Conservation (phyloP, 2,888 invertebrate genomes). For the Didymodactylos carnosus region DNA sequence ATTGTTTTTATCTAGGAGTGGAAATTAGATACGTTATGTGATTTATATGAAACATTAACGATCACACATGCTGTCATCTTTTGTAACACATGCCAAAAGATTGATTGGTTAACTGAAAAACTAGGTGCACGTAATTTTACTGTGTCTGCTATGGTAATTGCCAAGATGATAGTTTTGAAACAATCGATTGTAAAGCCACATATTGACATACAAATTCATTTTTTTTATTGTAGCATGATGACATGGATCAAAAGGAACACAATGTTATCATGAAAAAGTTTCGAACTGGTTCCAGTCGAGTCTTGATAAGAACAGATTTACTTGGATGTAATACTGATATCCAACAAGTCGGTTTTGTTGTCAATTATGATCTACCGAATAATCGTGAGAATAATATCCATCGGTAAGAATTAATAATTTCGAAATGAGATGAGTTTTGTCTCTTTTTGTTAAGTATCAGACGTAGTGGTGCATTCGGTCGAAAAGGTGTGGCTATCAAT, state of each 20-base stretch:
- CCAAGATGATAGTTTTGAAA: not conserved
- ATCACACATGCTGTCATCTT: no score
- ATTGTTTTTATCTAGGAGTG: no score
- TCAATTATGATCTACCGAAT: slow-evolving; percentile 96
- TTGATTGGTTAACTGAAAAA: slow-evolving; percentile 84
- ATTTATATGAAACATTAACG: no score
- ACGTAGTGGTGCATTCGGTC: slow-evolving; percentile 95
- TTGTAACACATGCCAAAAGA: no score
- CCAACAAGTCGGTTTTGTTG: slow-evolving; percentile 96
- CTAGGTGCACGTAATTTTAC: slow-evolving; percentile 89
- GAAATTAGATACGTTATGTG: no score
- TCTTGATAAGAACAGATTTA: slow-evolving; percentile 92
- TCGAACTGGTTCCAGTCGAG: slow-evolving; percentile 90
- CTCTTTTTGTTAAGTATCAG: slow-evolving; percentile 50
- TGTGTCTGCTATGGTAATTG: slow-evolving; percentile 63
- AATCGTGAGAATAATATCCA: slow-evolving; percentile 99
- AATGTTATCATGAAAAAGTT: slow-evolving; percentile 98
- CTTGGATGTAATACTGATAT: slow-evolving; percentile 97
- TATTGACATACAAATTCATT: no score
- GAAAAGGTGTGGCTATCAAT: slow-evolving; percentile 98
- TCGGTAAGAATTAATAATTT: slow-evolving; percentile 47
- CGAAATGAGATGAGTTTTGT: not conserved
- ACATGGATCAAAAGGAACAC: slow-evolving; percentile 95
- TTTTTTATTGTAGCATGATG: slow-evolving; percentile 57
- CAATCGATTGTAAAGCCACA: no score